Base-by-base conservation (phyloP, 2,888 invertebrate species). In the Carterocephalus palaemon region DNA sequence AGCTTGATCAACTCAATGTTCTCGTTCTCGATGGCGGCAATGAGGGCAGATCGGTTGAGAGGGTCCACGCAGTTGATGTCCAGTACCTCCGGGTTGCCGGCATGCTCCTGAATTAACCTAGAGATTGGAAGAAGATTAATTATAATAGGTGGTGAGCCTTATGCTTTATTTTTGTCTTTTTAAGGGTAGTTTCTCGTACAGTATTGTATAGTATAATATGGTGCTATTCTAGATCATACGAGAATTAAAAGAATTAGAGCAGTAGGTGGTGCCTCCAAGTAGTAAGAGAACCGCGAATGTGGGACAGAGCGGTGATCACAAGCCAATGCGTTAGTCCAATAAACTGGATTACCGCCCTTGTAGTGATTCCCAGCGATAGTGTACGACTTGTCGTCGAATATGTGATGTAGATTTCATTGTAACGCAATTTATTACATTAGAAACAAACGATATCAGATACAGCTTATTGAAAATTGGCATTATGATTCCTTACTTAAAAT, bases 31-130 rank as follows among this genome's bases (percentile, higher is more conserved):
- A 99, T 98, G 40, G 98, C 97, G 0, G 98, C 94, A 53, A 96
- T 93, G 7, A 99, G 88, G 0, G 97, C 97, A 0, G 97, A 95
- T 52, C 99, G 86, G 69, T 98, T 97, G 46, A 99, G 88, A 0
- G 98, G 97, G 80, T 99, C 99, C 49, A 96, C 94, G 75, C 98
- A 98, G 84, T 99, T 96, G 62, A 98, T 93, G 80, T 97, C 94
- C 55, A 98, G 88, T 15, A 92, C 82, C 3, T 93, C 91, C 0
- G 92, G 89, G 36, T 88, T 88, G 1, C 85, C 85, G 1, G 61
- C 57, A 60, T 88, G 89, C 65, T 92, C 90, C 33, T 94, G 92
- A 46, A 95, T 89, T 33, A 95, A 85, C 63, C 95, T 94, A 68
- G 6, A 62, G n/a, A n/a, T n/a, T n/a, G n/a, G n/a, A n/a, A n/a